A percentile compares a stretch with the other conserved stretches of the same genome.
Conservation (phyloP, 2,113 vertebrate genomes). For the Aspidoscelis tigris region DNA sequence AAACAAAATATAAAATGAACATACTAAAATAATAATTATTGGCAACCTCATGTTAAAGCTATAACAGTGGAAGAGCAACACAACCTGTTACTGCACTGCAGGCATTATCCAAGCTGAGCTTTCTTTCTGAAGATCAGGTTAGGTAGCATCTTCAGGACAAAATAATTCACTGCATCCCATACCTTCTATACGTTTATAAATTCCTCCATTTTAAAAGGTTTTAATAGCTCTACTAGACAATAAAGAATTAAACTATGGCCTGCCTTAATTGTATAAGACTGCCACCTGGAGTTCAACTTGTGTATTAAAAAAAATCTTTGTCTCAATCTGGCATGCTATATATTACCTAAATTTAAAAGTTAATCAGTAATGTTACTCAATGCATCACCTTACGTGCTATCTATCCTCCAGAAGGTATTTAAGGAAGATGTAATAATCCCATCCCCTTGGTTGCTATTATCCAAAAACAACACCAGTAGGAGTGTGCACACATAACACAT, state of each 20-base stretch:
- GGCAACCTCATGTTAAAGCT: too few relatives aligned
- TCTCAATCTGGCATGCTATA: not conserved
- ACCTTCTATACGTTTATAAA: too few relatives aligned
- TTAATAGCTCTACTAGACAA: too few relatives aligned
- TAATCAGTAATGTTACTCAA: not conserved
- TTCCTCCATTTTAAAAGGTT: too few relatives aligned
- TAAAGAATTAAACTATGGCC: not conserved
- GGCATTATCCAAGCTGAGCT: too few relatives aligned
- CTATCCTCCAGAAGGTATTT: not conserved
- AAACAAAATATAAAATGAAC: too few relatives aligned
- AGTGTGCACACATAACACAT: not conserved
- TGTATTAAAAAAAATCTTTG: not conserved
- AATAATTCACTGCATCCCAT: too few relatives aligned
- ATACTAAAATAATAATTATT: too few relatives aligned
- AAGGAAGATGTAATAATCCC: not conserved
- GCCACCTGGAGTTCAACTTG: conserved; percentile 77
- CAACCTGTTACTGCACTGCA: too few relatives aligned
- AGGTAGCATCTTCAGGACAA: too few relatives aligned
- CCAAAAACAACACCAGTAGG: not conserved
- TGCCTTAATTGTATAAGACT: conserved; percentile 65
- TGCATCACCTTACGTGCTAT: not conserved
- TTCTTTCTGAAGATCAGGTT: too few relatives aligned
- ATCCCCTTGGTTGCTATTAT: not conserved
- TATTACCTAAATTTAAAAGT: not conserved
- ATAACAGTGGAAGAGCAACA: too few relatives aligned